Conservation (phyloP, 2,113 vertebrate genomes). For the Albula goreensis region DNA sequence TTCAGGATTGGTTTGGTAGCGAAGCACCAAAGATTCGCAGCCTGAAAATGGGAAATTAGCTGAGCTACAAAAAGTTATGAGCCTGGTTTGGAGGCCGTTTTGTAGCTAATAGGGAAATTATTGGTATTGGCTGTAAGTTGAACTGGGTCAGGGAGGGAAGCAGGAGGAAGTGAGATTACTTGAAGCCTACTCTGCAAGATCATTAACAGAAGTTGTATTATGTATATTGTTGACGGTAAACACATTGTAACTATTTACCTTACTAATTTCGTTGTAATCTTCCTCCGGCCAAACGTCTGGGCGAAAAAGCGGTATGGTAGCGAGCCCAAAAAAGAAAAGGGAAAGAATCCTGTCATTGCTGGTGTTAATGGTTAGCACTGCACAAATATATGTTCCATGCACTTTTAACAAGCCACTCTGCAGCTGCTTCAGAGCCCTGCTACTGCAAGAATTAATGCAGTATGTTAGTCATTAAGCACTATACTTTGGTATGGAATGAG, state of each 20-base stretch:
- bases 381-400: neutral
- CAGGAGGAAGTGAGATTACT: no score
- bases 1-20: no score
- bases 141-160: no score
- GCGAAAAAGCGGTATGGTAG: neutral
- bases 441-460: neutral
- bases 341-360: neutral
- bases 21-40: no score
- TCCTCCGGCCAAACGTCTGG: neutral
- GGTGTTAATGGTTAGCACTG: neutral
- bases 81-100: no score
- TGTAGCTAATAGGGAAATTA: no score
- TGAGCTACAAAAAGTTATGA: no score
- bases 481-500: neutral
- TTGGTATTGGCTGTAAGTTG: no score
- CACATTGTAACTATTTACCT: neutral
- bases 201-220: no score
- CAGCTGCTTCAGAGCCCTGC: neutral
- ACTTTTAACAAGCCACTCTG: neutral
- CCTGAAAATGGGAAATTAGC: no score
- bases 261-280: neutral
- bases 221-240: neutral
- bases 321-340: neutral
- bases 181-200: no score
- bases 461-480: constrained; percentile 5